phyloP scores from a whole-genome alignment of 2,797 vertebrate species.

The Sebastes wilsoni region DNA sequence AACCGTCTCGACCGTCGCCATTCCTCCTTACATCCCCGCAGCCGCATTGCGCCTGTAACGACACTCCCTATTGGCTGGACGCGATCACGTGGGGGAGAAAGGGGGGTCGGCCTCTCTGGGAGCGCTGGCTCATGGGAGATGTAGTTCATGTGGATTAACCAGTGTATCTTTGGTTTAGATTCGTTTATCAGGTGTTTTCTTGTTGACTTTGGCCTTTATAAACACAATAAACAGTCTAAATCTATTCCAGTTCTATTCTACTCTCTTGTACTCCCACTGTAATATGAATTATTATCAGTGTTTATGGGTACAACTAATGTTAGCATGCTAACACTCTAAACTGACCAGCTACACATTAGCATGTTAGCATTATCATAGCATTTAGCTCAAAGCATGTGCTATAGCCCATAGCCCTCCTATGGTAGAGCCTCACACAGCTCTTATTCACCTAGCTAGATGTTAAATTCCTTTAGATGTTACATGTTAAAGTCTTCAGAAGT shows the following conservation, averaged over 20 bases:
- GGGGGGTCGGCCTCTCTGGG: not conserved
- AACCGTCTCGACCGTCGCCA: conserved; percentile 80
- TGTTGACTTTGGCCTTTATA: not conserved
- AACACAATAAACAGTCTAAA: not conserved
- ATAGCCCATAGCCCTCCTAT: too few species aligned
- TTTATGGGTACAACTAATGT: not conserved
- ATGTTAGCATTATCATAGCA: not conserved
- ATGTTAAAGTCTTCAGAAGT: not conserved
- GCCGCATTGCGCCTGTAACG: conserved; percentile 83
- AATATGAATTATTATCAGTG: not conserved
- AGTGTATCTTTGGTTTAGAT: too few species aligned
- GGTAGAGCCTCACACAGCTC: too few species aligned
- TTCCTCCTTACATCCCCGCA: conserved; percentile 83
- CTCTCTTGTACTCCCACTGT: not conserved
- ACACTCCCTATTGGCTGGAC: conserved; percentile 68
- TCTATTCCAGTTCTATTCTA: not conserved
- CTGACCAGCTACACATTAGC: not conserved
- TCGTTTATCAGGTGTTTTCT: not conserved
- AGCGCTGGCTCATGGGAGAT: conserved; percentile 45
- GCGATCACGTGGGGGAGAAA: conserved; percentile 43
- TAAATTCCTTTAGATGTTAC: not conserved
- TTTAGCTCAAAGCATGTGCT: not conserved
- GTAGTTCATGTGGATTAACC: conserved; percentile 26
- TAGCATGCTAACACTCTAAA: too few species aligned
- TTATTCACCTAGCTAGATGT: not conserved